Percentiles rank a stretch among this genome's conserved stretches.
phyloP scores from a whole-genome alignment of 2,797 vertebrate species.

The Oophaga sylvatica region DNA sequence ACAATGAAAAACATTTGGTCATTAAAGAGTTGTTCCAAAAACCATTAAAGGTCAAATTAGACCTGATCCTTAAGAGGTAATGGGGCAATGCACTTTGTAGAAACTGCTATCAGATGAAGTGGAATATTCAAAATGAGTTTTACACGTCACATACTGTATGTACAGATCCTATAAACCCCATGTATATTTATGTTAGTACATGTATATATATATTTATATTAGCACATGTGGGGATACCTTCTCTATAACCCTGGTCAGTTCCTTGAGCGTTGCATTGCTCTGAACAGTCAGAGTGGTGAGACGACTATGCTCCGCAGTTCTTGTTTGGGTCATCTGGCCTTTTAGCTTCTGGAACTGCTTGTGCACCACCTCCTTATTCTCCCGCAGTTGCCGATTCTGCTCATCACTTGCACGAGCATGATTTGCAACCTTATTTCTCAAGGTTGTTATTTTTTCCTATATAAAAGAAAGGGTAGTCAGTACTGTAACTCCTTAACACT shows the following conservation, averaged over 20 bases:
- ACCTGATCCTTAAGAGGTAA: too few species aligned
- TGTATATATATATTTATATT: neutral
- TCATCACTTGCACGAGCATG: slow-evolving; percentile 68
- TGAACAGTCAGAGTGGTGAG: slow-evolving; percentile 73
- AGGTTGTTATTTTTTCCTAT: slow-evolving; percentile 73
- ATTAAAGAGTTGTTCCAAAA: too few species aligned
- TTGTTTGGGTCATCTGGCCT: slow-evolving; percentile 66
- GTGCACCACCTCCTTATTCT: slow-evolving; percentile 70
- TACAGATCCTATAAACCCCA: neutral
- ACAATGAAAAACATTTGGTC: too few species aligned
- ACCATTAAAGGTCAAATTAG: too few species aligned
- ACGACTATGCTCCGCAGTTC: slow-evolving; percentile 63
- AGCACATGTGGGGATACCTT: slow-evolving; percentile 70
- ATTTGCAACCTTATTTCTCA: slow-evolving; percentile 67
- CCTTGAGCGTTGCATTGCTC: slow-evolving; percentile 73
- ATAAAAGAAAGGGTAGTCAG: neutral
- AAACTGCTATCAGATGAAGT: too few species aligned
- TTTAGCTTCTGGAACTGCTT: slow-evolving; percentile 73
- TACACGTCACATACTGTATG: neutral
- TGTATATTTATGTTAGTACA: neutral
- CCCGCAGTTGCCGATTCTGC: slow-evolving; percentile 62
- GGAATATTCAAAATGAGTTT: too few species aligned
- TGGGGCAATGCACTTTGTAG: too few species aligned
- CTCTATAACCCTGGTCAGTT: slow-evolving; percentile 67
- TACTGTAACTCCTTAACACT: neutral